phyloP scores from a whole-genome alignment of 2,113 vertebrate genomes.

The Sturnus vulgaris region DNA sequence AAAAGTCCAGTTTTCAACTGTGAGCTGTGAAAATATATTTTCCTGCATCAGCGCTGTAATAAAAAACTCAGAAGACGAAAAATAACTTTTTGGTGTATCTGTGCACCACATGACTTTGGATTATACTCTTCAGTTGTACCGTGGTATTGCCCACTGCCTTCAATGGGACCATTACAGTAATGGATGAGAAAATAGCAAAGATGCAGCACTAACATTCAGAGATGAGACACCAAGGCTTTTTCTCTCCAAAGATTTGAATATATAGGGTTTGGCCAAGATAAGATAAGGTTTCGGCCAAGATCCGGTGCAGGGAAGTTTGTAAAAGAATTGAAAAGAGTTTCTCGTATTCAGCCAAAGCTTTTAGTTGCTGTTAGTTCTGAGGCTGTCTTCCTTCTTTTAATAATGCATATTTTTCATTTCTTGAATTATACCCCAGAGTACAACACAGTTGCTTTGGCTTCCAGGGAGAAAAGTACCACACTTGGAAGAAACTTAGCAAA shows the following conservation, averaged over 20 bases:
- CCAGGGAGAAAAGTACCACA: not conserved
- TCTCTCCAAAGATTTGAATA: not conserved
- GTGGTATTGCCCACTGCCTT: not conserved
- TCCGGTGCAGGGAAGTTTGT: not conserved
- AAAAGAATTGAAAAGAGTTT: not conserved
- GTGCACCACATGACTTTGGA: not conserved
- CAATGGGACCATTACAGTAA: not conserved
- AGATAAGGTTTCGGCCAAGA: not conserved
- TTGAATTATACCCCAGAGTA: not conserved
- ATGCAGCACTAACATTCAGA: not conserved
- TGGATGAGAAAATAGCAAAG: not conserved
- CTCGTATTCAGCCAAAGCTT: not conserved
- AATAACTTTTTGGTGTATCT: not conserved
- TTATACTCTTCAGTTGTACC: not conserved
- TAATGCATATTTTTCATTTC: not conserved
- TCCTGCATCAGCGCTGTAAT: not conserved
- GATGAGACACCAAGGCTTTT: not conserved
- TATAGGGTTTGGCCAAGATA: not conserved
- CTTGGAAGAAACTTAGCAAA: not conserved
- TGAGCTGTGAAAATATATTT: not conserved
- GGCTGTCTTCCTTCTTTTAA: not conserved
- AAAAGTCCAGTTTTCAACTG: not conserved
- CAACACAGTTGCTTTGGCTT: not conserved
- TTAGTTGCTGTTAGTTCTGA: not conserved
- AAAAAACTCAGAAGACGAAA: not conserved